These are phyloP conservation scores for Monochamus saltuarius DNA, from an alignment of 1,140 invertebrate genomes.

Conservation along the genomic window DNA sequence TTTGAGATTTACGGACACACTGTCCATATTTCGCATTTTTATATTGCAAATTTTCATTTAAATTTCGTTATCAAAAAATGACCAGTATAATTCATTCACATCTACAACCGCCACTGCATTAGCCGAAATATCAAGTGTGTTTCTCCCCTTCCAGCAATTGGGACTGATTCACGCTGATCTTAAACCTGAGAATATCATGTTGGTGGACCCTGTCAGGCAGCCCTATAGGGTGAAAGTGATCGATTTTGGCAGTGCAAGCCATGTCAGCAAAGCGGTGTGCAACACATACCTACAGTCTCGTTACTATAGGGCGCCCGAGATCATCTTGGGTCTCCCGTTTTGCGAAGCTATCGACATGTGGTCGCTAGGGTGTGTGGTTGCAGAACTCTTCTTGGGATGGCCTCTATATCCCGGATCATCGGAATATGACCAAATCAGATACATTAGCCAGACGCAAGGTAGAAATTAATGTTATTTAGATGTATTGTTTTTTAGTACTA, in stretches of 20 bases:
- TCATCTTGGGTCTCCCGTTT: slow-evolving; percentile 96
- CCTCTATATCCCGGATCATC: slow-evolving; percentile 98
- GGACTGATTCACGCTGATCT: slow-evolving; percentile 99
- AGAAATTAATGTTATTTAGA: slow-evolving; percentile 6
- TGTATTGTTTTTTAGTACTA: not conserved
- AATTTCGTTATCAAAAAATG: no score
- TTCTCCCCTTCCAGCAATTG: slow-evolving; percentile 73
- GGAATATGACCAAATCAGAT: slow-evolving; percentile 98
- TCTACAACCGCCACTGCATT: no score
- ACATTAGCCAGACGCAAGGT: slow-evolving; percentile 81
- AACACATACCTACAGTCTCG: slow-evolving; percentile 99
- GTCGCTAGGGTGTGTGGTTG: slow-evolving; percentile 99
- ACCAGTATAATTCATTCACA: no score
- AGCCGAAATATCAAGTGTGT: no score
- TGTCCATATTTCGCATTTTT: no score
- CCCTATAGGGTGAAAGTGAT: slow-evolving; percentile 98
- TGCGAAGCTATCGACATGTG: slow-evolving; percentile 99
- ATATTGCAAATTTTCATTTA: no score
- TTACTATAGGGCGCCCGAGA: slow-evolving; percentile 98
- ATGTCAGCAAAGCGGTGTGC: slow-evolving; percentile 98
- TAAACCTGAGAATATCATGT: slow-evolving; percentile 99
- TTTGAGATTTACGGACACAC: no score
- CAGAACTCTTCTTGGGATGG: slow-evolving; percentile 99
- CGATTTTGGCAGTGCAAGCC: slow-evolving; percentile 98
- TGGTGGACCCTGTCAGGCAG: slow-evolving; percentile 95